These are phyloP conservation scores for Colaptes auratus DNA, from an alignment of 2,113 vertebrate species.

Conservation along the genomic window DNA sequence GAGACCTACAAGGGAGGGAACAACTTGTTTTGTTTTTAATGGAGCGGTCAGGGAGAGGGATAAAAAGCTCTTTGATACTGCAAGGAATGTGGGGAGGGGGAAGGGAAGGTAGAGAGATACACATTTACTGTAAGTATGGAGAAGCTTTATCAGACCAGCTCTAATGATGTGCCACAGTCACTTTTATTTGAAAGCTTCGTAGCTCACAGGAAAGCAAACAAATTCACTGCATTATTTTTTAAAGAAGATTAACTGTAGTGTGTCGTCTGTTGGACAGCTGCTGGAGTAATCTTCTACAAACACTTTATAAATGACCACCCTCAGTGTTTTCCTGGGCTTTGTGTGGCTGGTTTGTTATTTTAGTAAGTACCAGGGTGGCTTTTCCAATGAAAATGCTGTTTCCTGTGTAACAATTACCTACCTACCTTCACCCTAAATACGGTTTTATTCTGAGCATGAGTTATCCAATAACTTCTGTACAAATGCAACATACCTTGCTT, in stretches of 20 bases:
- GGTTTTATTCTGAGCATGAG: neutral
- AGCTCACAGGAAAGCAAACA: slow-evolving; percentile 67
- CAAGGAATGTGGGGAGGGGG: slow-evolving; percentile 21
- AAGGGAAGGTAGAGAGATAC: neutral
- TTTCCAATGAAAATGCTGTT: slow-evolving; percentile 22
- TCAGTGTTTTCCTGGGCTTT: slow-evolving; percentile 53
- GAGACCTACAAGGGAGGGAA: neutral
- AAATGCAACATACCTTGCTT: neutral
- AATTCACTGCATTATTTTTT: slow-evolving; percentile 65
- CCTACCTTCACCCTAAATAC: slow-evolving; percentile 21
- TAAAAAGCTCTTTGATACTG: slow-evolving; percentile 62
- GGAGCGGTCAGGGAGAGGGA: neutral
- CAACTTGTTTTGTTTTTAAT: slow-evolving; percentile 25
- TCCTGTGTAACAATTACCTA: neutral
- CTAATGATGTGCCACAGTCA: slow-evolving; percentile 56
- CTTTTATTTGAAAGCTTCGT: slow-evolving; percentile 69
- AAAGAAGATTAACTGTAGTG: slow-evolving; percentile 66
- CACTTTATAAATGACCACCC: slow-evolving; percentile 60
- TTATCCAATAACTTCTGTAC: neutral
- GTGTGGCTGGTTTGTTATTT: slow-evolving; percentile 35
- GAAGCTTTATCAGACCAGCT: slow-evolving; percentile 42
- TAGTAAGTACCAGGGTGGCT: slow-evolving; percentile 38
- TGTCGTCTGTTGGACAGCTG: slow-evolving; percentile 64
- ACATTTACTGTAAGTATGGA: slow-evolving; percentile 30
- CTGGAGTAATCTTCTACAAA: slow-evolving; percentile 62